Evolutionary conservation across 1,140 invertebrate genomes (phyloP).

Genomic region (fruit fly (Drosophila melanogaster)): Release_6_plus_ISO1_MT NT_037436.4:3298501-3299000

Average conservation of each 20-base stretch:
- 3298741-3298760: constrained; percentile 29
- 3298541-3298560: constrained; percentile 50
- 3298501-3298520: constrained; percentile 53
- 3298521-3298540: constrained; percentile 77
- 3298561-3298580: constrained; percentile 58
- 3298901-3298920: constrained; percentile 74
- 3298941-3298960: constrained; percentile 31
- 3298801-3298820: constrained; percentile 49
- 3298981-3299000: constrained; percentile 57
- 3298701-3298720: constrained; percentile 25
- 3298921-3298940: constrained; percentile 59
- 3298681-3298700: constrained; percentile 80
- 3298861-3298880: constrained; percentile 71
- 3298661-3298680: constrained; percentile 82
- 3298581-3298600: constrained; percentile 59
- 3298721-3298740: constrained; percentile 13
- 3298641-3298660: constrained; percentile 62
- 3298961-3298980: constrained; percentile 45
- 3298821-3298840: constrained; percentile 62
- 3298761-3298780: constrained; percentile 50
- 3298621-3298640: constrained; percentile 25
- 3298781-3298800: constrained; percentile 39
- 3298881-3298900: constrained; percentile 34
- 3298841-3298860: constrained; percentile 60
- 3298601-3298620: constrained; percentile 31